Evolutionary conservation across 2,113 vertebrate species (phyloP), one percentile per base, ranked within the genome.

Genomic region (Fregata magnificens): DNA sequence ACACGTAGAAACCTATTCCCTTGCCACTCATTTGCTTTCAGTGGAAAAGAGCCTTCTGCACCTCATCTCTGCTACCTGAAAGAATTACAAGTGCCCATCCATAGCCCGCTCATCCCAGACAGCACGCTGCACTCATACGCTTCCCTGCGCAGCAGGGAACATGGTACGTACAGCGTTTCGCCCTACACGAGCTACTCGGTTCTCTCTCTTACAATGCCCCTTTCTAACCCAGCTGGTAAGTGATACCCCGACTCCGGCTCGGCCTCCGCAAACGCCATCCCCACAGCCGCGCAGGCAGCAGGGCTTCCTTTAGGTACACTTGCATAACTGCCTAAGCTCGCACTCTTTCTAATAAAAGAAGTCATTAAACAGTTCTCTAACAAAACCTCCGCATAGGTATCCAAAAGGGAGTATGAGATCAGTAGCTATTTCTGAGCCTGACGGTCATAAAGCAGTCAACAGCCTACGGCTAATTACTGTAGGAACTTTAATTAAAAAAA

Each of bases 131-230:
- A 20, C 18, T 9, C n/a, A 8, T 0, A 12, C 36, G 7, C 32
- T 5, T 38, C 22, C 26, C n/a, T 11, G 40, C 53, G 38, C 52
- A 59, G 62, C 44, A 12, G 26, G 29, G 25, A 85, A 47, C 20
- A 20, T 0, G 36, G 55, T 32, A 93, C 1, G 0, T 12, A 32
- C 40, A 50, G n/a, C 2, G 31, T 10, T 71, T 66, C 12, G 4
- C 24, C 63, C 53, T 21, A 24, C 8, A 10, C 0, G 0, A 70
- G 45, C 59, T n/a, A 32, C 22, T 45, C 4, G 0, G 29, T 7
- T 69, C 63, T 32, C 61, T 17, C 61, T 28, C 40, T 38, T 14
- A 83, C 86, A 77, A 69, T 61, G 70, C 10, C 50, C n/a, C 65
- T 78, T 90, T 84, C 85, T 87, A 66, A 80, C 53, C 32, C 52